Evolutionary conservation across 2,797 vertebrate genomes (phyloP).

Genomic region (Menidia menidia): DNA sequence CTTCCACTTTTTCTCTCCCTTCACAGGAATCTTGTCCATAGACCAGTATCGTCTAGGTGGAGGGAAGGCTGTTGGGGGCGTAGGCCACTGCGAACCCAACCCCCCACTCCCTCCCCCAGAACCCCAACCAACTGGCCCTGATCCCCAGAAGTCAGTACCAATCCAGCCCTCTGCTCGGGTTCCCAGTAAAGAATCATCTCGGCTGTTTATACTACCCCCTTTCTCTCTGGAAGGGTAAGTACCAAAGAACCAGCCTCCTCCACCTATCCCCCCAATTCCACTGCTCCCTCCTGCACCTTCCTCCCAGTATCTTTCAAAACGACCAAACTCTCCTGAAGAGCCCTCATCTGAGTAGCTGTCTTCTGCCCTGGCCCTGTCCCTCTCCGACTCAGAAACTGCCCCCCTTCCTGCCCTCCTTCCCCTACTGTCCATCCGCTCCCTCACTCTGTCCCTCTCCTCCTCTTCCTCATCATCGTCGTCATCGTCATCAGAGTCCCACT

Average conservation of each 20-base stretch:
- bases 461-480: conserved; percentile 73
- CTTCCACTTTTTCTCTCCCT: conserved; percentile 82
- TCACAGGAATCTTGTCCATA: conserved; percentile 90
- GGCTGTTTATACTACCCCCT: conserved; percentile 85
- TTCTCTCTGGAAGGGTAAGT: conserved; percentile 86
- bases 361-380: conserved; percentile 75
- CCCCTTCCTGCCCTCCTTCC: conserved; percentile 73
- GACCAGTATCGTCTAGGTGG: conserved; percentile 91
- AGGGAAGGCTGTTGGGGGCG: conserved; percentile 80
- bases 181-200: conserved; percentile 83
- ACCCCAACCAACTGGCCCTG: conserved; percentile 82
- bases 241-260: conserved; percentile 86
- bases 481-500: conserved; percentile 84
- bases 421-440: conserved; percentile 66
- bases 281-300: conserved; percentile 70
- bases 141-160: conserved; percentile 81
- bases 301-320: conserved; percentile 86
- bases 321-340: conserved; percentile 85
- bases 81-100: conserved; percentile 78
- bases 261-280: conserved; percentile 83
- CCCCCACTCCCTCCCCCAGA: conserved; percentile 84
- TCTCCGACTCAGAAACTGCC: conserved; percentile 82
- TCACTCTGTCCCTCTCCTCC: conserved; percentile 61
- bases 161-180: conserved; percentile 82
- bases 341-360: conserved; percentile 81